phyloP scores from a whole-genome alignment of 2,113 vertebrate genomes.

The Triplophysa siluroides region DNA sequence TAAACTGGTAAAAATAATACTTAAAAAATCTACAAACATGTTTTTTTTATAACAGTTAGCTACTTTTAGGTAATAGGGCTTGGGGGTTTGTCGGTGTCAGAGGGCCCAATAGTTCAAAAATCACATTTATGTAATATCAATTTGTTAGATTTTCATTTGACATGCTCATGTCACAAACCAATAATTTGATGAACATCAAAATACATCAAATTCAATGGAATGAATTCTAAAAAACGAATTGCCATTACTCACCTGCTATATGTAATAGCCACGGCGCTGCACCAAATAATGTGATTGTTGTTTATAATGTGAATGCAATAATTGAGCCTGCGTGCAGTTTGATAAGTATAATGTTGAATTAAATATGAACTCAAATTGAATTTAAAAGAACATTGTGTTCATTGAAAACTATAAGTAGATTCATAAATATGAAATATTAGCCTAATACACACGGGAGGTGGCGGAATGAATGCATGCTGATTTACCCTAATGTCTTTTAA shows the following conservation, averaged over 20 bases:
- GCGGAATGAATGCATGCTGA: slow-evolving; percentile 8
- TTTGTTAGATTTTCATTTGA: too few species aligned
- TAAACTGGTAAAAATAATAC: too few species aligned
- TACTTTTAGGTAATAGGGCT: too few species aligned
- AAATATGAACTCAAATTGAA: slow-evolving; percentile 12
- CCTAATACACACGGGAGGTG: slow-evolving; percentile 10
- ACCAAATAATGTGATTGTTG: not conserved
- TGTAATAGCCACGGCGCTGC: not conserved
- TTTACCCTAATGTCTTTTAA: slow-evolving; percentile 41
- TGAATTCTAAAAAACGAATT: not conserved
- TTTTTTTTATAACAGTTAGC: too few species aligned
- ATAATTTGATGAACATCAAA: not conserved
- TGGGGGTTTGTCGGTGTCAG: too few species aligned
- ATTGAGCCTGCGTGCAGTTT: slow-evolving; percentile 1
- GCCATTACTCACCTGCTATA: not conserved
- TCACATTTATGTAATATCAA: too few species aligned
- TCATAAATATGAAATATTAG: slow-evolving; percentile 5
- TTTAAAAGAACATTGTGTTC: slow-evolving; percentile 10
- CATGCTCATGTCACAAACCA: not conserved
- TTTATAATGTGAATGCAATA: not conserved
- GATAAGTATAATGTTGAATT: slow-evolving; percentile 19
- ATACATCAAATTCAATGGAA: not conserved
- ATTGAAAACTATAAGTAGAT: not conserved
- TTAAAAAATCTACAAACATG: too few species aligned
- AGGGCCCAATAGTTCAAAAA: too few species aligned